Percentiles rank a stretch among this genome's conserved stretches.
Evolutionary conservation across 2,113 vertebrate species (phyloP).

Genomic region (Gasterosteus nipponicus): DNA sequence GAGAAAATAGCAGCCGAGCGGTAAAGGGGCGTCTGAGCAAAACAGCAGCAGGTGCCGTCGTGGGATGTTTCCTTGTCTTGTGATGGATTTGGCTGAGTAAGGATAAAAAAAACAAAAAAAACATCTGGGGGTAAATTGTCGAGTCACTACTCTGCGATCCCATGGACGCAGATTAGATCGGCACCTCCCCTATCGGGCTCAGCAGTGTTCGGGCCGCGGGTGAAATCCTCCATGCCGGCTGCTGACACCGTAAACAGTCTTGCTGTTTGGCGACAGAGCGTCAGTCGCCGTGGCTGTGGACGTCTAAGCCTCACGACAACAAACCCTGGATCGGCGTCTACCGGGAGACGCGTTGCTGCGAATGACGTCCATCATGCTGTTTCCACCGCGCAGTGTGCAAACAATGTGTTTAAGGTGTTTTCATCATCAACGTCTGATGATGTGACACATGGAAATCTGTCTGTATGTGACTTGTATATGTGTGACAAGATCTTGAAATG

Average conservation of each 20-base stretch:
- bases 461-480: background rate
- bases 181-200: slow-evolving; percentile 11
- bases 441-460: background rate
- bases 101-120: background rate
- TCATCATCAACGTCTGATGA: background rate
- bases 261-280: slow-evolving; percentile 55
- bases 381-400: too few relatives aligned
- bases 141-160: slow-evolving; percentile 45
- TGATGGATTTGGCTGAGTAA: background rate
- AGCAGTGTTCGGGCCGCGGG: slow-evolving; percentile 58
- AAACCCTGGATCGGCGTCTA: slow-evolving; percentile 14
- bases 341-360: too few relatives aligned
- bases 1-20: background rate
- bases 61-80: slow-evolving; percentile 19
- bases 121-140: background rate
- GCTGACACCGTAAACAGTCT: slow-evolving; percentile 65
- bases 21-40: too few relatives aligned
- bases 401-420: too few relatives aligned
- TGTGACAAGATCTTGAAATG: too few relatives aligned
- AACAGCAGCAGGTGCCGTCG: background rate
- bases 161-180: slow-evolving; percentile 49
- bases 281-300: slow-evolving; percentile 43
- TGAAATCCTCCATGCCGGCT: slow-evolving; percentile 50
- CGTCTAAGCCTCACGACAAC: slow-evolving; percentile 57
- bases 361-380: too few relatives aligned